Base-by-base conservation (phyloP, 2,888 invertebrate genomes). In the Actias luna region DNA sequence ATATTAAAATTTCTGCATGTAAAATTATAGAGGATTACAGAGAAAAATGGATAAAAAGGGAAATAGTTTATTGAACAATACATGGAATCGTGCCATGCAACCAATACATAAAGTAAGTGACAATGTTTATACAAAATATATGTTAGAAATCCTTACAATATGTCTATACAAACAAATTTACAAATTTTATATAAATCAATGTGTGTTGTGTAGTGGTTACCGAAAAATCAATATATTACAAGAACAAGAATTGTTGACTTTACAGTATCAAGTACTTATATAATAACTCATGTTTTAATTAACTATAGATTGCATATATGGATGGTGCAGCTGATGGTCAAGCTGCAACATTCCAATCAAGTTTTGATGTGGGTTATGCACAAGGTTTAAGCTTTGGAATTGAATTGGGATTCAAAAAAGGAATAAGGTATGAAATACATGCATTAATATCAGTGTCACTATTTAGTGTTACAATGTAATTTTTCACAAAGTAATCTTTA, bases 251-350 rank as follows among this genome's bases (percentile, higher is more conserved):
- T 50, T 50, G 14, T 27, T 25, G 14, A 8, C 18, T n/a, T 42
- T 52, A 25, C 0, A 25, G 16, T 12, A 5, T 52, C 16, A 25
- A 25, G 16, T n/a, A 0, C 14, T 16, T 14, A 55, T 16, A 27
- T 27, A 16, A 55, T 14, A 25, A 22, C 58, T 29, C 18, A 18
- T 60, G 27, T 29, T 35, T 29, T 1, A n/a, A 27, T 14, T 33
- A 67, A 7, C 14, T 27, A 7, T 69, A 96, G 96, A 85, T 88
- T 69, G 96, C 95, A 50, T 96, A 93, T 74, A 93, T 94, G 74
- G 95, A 96, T 82, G 96, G 96, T 27, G 91, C 94, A 64, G 85
- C 93, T 36, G 94, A 94, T 77, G 96, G 96, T 0, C 92, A 94
- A 67, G 91, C 94, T 22, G 84, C 93, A 61, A 92, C 93, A 59